phyloP scores from a whole-genome alignment of 2,888 invertebrate genomes.

The Keiferia lycopersicella region DNA sequence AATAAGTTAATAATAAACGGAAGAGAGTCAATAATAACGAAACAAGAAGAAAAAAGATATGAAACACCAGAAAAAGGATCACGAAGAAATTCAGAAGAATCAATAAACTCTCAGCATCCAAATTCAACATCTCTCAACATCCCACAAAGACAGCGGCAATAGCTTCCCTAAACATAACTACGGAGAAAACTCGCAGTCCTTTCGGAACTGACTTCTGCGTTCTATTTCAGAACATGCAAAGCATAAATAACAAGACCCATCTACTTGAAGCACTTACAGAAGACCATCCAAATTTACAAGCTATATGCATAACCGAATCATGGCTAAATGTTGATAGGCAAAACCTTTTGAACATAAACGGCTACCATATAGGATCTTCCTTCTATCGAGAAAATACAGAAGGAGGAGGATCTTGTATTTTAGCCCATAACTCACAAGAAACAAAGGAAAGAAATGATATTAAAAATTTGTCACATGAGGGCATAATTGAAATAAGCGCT shows the following conservation, averaged over 20 bases:
- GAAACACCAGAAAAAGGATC: neutral
- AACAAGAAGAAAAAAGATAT: neutral
- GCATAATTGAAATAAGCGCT: neutral
- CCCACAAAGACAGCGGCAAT: no score
- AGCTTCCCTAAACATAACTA: no score
- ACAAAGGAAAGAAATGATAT: neutral
- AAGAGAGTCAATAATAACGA: neutral
- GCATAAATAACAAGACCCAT: slow-evolving; percentile 3
- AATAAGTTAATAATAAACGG: slow-evolving; percentile 27
- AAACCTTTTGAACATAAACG: no score
- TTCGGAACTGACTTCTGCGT: neutral
- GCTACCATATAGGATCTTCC: no score
- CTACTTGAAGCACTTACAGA: slow-evolving; percentile 27
- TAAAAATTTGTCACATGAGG: neutral
- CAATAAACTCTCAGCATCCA: neutral
- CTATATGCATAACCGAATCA: slow-evolving; percentile 24
- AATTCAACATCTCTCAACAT: no score
- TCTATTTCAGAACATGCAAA: slow-evolving; percentile 10
- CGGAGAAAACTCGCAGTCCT: neutral
- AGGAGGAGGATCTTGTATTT: neutral
- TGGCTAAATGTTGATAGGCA: slow-evolving; percentile 2
- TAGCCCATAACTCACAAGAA: neutral
- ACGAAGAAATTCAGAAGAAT: neutral
- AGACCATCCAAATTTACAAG: slow-evolving; percentile 24
- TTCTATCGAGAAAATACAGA: neutral